These are phyloP conservation scores for Junonia oenone DNA, from an alignment of 2,888 invertebrate genomes.

Conservation along the genomic window DNA sequence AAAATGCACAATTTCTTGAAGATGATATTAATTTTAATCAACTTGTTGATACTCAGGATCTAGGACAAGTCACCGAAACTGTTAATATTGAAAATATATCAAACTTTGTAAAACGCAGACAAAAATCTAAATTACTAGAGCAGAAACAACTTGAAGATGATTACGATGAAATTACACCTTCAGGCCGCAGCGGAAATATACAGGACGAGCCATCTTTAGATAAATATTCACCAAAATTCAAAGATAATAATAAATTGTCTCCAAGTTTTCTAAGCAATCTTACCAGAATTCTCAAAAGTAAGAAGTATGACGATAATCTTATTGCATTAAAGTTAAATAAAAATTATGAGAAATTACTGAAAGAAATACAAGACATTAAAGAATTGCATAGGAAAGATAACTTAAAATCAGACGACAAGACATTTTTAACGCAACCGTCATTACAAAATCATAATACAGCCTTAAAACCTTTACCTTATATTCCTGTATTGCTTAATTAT, in stretches of 20 bases:
- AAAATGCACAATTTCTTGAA: background rate
- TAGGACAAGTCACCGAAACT: background rate
- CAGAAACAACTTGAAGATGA: background rate
- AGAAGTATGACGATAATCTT: background rate
- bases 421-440: background rate
- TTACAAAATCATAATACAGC: background rate
- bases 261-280: background rate
- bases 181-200: background rate
- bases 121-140: background rate
- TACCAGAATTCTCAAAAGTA: background rate
- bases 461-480: background rate
- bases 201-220: background rate
- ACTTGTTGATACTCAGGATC: background rate
- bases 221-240: background rate
- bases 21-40: background rate
- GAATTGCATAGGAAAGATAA: background rate
- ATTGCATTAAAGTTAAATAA: slow-evolving; percentile 3
- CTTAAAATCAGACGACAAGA: background rate
- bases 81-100: background rate
- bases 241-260: background rate
- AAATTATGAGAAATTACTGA: slow-evolving; percentile 20
- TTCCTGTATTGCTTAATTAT: background rate
- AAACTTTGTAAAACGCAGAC: background rate
- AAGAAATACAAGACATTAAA: slow-evolving; percentile 21
- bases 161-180: background rate